Conservation (phyloP, 2,888 invertebrate genomes). For the Mermis nigrescens region DNA sequence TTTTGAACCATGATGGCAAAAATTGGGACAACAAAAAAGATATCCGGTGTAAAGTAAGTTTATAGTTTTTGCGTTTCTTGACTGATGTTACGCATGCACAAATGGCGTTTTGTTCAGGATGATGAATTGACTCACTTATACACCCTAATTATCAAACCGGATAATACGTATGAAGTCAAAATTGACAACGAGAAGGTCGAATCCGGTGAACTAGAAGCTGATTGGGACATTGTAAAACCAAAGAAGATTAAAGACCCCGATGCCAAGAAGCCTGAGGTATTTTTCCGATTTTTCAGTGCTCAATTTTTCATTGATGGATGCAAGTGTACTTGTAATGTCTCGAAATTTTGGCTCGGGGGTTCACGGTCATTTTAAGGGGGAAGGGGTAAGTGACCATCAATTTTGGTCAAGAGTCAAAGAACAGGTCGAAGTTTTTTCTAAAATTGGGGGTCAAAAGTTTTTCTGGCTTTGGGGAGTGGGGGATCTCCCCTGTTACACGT, state of each 20-base stretch:
- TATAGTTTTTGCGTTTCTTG: background rate
- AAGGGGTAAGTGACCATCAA: too few relatives aligned
- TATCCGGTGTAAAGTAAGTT: constrained; percentile 63
- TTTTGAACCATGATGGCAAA: constrained; percentile 94
- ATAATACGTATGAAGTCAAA: constrained; percentile 79
- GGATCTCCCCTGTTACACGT: too few relatives aligned
- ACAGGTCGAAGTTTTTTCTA: too few relatives aligned
- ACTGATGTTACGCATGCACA: background rate
- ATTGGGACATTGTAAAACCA: constrained; percentile 92
- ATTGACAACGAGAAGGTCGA: constrained; percentile 91
- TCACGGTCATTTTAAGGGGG: too few relatives aligned
- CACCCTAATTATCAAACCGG: constrained; percentile 78
- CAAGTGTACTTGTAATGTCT: too few relatives aligned
- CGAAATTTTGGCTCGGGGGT: too few relatives aligned
- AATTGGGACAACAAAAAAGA: constrained; percentile 93
- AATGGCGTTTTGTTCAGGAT: constrained; percentile 41
- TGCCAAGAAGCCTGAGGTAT: constrained; percentile 72
- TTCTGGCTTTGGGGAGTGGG: too few relatives aligned
- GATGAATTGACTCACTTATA: constrained; percentile 92
- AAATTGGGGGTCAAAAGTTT: too few relatives aligned
- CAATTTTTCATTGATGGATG: too few relatives aligned
- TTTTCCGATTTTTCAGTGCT: too few relatives aligned
- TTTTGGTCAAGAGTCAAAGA: too few relatives aligned
- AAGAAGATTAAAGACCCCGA: constrained; percentile 93
- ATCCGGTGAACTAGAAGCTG: constrained; percentile 73